A percentile compares a stretch with the other conserved stretches of the same genome.
phyloP scores from a whole-genome alignment of 2,797 vertebrate genomes.

The Loris lydekkerianus region DNA sequence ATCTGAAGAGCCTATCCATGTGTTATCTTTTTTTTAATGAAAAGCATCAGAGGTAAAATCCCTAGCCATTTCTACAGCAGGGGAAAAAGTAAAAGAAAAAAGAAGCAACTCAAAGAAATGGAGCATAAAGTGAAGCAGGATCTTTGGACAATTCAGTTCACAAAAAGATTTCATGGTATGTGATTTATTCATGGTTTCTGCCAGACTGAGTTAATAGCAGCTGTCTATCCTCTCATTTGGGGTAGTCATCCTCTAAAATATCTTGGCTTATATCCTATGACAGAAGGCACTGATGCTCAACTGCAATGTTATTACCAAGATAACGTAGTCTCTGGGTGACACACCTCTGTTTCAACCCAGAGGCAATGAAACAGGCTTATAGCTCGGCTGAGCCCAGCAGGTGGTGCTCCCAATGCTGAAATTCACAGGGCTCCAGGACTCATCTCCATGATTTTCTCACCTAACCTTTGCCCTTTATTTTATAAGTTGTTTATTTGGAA shows the following conservation, averaged over 20 bases:
- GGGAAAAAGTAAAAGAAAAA: neutral
- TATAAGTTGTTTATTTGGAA: conserved; percentile 11
- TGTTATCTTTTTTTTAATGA: neutral
- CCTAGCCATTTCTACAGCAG: neutral
- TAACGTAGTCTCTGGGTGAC: neutral
- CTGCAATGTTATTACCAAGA: neutral
- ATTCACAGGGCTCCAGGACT: neutral
- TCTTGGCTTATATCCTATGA: conserved; percentile 37
- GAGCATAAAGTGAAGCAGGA: conserved; percentile 49
- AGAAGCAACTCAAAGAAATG: conserved; percentile 47
- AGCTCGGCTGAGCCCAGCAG: neutral
- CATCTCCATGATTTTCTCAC: neutral
- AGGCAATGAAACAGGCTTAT: neutral
- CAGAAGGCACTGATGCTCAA: neutral
- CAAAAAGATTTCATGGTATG: conserved; percentile 3
- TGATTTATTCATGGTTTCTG: conserved; percentile 65
- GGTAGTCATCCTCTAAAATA: conserved; percentile 27
- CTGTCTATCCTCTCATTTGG: conserved; percentile 2
- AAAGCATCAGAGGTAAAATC: conserved; percentile 23
- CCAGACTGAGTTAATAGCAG: conserved; percentile 36
- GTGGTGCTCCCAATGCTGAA: neutral
- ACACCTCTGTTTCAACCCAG: neutral
- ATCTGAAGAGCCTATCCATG: neutral
- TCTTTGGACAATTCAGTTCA: conserved; percentile 59
- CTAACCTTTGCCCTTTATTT: neutral